Evolutionary conservation across 64 coral and sea anemone genomes (phyloP).

Genomic region (Actinia tenebrosa): DNA sequence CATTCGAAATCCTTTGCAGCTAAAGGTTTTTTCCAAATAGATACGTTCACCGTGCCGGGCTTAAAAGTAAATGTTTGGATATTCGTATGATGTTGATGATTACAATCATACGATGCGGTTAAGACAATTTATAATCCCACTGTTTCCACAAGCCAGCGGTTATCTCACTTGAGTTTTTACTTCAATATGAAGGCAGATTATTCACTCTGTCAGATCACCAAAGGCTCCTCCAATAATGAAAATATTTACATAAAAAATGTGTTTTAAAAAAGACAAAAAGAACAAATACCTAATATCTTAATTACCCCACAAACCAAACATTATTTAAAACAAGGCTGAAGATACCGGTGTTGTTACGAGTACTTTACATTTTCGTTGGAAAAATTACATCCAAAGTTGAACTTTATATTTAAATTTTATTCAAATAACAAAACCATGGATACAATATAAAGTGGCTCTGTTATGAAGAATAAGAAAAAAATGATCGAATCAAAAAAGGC

Average conservation of each 20-base stretch:
- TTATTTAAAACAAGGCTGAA: background rate
- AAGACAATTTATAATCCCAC: background rate
- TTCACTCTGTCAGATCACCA: too few species aligned
- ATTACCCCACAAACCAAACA: background rate
- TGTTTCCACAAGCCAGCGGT: background rate
- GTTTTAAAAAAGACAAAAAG: background rate
- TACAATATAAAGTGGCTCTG: too few species aligned
- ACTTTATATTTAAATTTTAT: too few species aligned
- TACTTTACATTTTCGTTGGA: too few species aligned
- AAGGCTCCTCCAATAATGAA: background rate
- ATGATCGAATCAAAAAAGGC: background rate
- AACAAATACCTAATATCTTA: background rate
- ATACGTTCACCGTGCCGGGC: background rate
- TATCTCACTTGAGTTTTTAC: background rate
- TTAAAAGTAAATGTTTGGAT: background rate
- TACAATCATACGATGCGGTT: background rate
- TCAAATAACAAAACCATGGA: too few species aligned
- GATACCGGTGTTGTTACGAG: background rate
- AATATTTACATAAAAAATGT: background rate
- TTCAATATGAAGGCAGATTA: background rate
- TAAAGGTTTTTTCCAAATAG: background rate
- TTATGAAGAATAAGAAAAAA: background rate
- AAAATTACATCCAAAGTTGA: too few species aligned
- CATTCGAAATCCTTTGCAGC: background rate
- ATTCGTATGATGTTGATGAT: background rate